Percentiles rank a stretch among this genome's conserved stretches.
Evolutionary conservation across 2,888 invertebrate species (phyloP).

Genomic region (Drosophila acutilabella): DNA sequence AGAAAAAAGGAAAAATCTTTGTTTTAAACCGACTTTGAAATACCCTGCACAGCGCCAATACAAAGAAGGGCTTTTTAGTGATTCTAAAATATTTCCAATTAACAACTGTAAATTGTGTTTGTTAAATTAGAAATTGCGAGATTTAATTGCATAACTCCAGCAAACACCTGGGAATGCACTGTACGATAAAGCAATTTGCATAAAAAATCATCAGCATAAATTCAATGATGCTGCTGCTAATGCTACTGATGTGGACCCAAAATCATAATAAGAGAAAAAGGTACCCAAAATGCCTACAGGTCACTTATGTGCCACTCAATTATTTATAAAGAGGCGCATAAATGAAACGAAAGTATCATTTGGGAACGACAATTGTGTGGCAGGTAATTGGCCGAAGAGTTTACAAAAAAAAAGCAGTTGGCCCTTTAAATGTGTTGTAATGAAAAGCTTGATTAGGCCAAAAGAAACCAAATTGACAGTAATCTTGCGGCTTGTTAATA

Average conservation of each 20-base stretch:
- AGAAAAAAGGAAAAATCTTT: too few species aligned
- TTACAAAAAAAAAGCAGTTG: conserved; percentile 1
- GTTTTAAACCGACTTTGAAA: too few species aligned
- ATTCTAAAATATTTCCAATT: neutral
- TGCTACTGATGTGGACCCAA: conserved; percentile 38
- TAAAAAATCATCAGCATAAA: conserved; percentile 71
- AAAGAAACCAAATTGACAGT: neutral
- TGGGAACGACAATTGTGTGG: conserved; percentile 22
- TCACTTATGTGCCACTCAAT: conserved; percentile 68
- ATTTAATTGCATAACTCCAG: conserved; percentile 53
- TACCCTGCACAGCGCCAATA: too few species aligned
- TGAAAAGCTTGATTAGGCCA: neutral
- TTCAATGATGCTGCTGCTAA: conserved; percentile 69
- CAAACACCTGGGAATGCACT: conserved; percentile 35
- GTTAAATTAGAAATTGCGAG: neutral
- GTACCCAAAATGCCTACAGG: conserved; percentile 32
- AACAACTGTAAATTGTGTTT: neutral
- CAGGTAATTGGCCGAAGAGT: conserved; percentile 29
- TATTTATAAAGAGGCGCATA: conserved; percentile 63
- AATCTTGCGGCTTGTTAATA: neutral
- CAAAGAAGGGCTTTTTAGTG: neutral
- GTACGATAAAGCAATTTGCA: conserved; percentile 51
- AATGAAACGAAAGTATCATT: conserved; percentile 34
- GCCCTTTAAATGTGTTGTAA: conserved; percentile 4
- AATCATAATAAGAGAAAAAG: conserved; percentile 28